Evolutionary conservation across 2,888 invertebrate genomes (phyloP).

Genomic region (Acrocyrtus sp.): DNA sequence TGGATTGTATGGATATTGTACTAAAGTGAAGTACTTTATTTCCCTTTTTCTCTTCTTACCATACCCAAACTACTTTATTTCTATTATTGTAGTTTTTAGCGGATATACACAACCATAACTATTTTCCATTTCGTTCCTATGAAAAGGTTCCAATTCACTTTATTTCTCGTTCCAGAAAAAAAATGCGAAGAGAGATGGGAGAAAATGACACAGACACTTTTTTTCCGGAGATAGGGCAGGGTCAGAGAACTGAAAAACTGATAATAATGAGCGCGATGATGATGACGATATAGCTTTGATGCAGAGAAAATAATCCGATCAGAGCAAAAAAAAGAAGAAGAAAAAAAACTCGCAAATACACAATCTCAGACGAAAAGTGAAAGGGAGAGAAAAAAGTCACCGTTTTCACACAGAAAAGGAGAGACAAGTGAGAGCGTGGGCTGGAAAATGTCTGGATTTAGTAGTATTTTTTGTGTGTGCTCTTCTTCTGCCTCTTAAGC

Average conservation of each 20-base stretch:
- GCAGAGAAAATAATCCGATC: constrained; percentile 47
- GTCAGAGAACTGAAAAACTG: constrained; percentile 33
- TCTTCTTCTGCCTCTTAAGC: neutral
- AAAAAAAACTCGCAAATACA: neutral
- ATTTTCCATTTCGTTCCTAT: neutral
- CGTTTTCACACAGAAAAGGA: neutral
- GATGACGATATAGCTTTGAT: constrained; percentile 13
- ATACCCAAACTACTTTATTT: neutral
- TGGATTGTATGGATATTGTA: neutral
- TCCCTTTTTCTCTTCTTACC: neutral
- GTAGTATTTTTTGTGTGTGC: neutral
- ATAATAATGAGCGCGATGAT: constrained; percentile 17
- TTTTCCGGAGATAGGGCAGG: constrained; percentile 33
- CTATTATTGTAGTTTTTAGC: neutral
- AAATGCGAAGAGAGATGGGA: neutral
- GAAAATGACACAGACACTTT: constrained; percentile 33
- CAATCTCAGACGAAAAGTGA: neutral
- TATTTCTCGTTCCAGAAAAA: too few relatives aligned
- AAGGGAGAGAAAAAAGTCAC: neutral
- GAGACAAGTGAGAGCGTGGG: neutral
- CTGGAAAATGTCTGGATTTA: neutral
- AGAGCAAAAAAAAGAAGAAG: constrained; percentile 30
- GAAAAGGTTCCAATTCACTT: too few relatives aligned
- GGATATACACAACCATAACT: neutral
- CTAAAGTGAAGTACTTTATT: neutral